Conservation (phyloP, 2,888 invertebrate species). For the Troides helena region DNA sequence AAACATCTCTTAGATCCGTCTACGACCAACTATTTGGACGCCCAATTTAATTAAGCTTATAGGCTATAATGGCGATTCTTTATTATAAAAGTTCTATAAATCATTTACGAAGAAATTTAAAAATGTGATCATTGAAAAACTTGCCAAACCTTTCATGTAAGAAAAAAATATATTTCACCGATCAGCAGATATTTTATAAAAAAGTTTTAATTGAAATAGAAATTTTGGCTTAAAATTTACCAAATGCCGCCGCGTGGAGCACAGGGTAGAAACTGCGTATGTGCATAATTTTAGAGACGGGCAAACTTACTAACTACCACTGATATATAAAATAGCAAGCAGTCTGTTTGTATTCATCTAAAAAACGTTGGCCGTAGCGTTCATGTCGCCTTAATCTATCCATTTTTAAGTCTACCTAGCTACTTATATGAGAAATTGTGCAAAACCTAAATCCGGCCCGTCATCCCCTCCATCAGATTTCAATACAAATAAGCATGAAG, state of each 20-base stretch:
- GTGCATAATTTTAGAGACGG: slow-evolving; percentile 1
- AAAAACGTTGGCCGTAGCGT: slow-evolving; percentile 48
- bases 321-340: slow-evolving; percentile 27
- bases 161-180: neutral
- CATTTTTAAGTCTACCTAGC: slow-evolving; percentile 66
- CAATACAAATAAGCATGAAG: slow-evolving; percentile 32
- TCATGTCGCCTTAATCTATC: slow-evolving; percentile 45
- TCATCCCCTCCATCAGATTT: slow-evolving; percentile 2
- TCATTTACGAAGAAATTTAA: neutral
- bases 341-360: slow-evolving; percentile 24
- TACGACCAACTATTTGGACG: slow-evolving; percentile 47
- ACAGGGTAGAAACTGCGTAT: neutral
- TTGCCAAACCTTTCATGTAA: neutral
- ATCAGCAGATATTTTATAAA: neutral
- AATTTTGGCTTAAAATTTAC: neutral
- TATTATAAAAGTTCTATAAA: neutral
- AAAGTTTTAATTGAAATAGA: neutral
- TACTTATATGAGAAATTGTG: slow-evolving; percentile 73
- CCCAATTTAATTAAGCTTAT: slow-evolving; percentile 20
- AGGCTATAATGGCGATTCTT: slow-evolving; percentile 20
- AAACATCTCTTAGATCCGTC: slow-evolving; percentile 40
- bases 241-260: neutral
- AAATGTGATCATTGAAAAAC: neutral
- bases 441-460: slow-evolving; percentile 51
- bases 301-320: neutral